Conservation (phyloP, 2,113 vertebrate species). For the Pseudopodoces humilis region DNA sequence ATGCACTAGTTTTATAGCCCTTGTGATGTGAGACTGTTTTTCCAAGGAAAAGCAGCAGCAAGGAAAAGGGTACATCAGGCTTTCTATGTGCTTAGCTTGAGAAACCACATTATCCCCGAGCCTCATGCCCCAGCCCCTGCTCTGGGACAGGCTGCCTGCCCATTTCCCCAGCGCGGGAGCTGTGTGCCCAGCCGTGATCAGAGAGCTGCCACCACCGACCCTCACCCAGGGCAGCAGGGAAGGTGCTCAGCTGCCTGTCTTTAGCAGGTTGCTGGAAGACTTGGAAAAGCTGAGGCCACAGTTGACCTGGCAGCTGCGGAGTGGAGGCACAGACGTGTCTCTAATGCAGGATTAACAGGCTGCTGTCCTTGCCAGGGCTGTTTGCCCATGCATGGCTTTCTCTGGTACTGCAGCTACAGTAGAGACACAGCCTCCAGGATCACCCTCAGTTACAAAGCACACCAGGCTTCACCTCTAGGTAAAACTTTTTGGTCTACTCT, state of each 20-base stretch:
- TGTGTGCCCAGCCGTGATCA: fast-evolving
- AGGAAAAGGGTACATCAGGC: not conserved
- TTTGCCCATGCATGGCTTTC: fast-evolving
- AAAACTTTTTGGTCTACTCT: not conserved
- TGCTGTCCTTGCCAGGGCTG: not conserved
- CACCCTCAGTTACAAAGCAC: not conserved
- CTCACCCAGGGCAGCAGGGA: not conserved
- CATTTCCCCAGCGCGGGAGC: fast-evolving
- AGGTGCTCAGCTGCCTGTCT: not conserved
- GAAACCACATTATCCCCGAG: fast-evolving
- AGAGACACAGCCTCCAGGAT: not conserved
- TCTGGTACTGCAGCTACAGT: not conserved
- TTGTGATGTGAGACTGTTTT: not conserved
- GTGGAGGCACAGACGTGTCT: not conserved
- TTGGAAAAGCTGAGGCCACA: not conserved
- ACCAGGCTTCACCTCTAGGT: not conserved
- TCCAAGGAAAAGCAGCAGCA: not conserved
- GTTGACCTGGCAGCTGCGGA: not conserved
- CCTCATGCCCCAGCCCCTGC: not conserved
- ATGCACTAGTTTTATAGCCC: not conserved
- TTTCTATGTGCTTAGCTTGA: not conserved
- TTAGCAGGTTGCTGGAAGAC: not conserved
- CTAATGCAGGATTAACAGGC: not conserved
- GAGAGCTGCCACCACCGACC: fast-evolving
- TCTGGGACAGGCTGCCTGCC: not conserved